These are phyloP conservation scores for Drosophila tropicalis DNA, from an alignment of 1,140 invertebrate genomes.

Conservation along the genomic window DNA sequence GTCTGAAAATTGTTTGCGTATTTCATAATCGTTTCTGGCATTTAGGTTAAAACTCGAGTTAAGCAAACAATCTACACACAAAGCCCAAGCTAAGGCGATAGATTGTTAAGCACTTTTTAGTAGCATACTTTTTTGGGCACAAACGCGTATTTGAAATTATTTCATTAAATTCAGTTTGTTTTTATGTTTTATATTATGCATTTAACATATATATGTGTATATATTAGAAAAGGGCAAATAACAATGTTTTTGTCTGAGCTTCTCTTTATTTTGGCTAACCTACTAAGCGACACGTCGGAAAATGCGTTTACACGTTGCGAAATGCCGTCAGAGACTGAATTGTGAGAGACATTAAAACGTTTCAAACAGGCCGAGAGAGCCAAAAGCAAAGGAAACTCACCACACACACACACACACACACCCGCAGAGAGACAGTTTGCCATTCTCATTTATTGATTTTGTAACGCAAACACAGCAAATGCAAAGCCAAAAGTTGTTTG, in stretches of 20 bases:
- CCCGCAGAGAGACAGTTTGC: conserved; percentile 51
- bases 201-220: neutral
- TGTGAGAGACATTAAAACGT: conserved; percentile 11
- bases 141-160: neutral
- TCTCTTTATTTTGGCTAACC: neutral
- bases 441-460: conserved; percentile 70
- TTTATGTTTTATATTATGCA: too few species aligned
- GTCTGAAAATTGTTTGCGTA: conserved; percentile 53
- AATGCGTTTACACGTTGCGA: conserved; percentile 50
- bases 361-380: conserved; percentile 17
- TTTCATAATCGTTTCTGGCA: conserved; percentile 72
- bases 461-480: conserved; percentile 53
- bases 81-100: neutral
- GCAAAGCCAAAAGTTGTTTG: conserved; percentile 48
- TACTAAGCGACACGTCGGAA: conserved; percentile 15
- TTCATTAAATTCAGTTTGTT: neutral
- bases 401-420: conserved; percentile 18
- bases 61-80: conserved; percentile 10
- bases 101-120: neutral
- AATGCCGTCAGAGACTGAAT: conserved; percentile 75
- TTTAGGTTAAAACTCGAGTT: conserved; percentile 62
- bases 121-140: conserved; percentile 29
- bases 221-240: neutral
- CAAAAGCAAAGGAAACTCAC: conserved; percentile 24
- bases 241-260: conserved; percentile 3